Base-by-base conservation (phyloP, 2,888 invertebrate species). In the Dicycla oo region DNA sequence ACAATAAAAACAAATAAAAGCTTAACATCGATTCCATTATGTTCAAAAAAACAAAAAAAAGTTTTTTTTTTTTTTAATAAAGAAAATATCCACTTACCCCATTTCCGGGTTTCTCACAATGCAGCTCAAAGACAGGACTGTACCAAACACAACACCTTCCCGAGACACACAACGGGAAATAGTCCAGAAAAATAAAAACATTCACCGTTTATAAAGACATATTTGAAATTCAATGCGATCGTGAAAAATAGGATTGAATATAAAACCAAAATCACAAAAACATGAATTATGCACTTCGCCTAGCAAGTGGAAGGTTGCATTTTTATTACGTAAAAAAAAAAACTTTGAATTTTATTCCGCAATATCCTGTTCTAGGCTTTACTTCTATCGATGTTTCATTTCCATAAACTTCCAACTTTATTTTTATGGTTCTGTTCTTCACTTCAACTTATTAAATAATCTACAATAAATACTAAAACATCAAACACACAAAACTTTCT, bases 201-300 rank as follows among this genome's bases (percentile, higher is more conserved):
- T 89, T 74, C 90, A 86, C 89, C 91, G 91, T 88, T 94, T 96
- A 94, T 95, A 95, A 93, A 92, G 93, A 89, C 91, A 89, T 93
- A 95, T 96, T 95, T 96, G 95, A 92, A 95, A 93, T 95, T 96
- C 95, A 96, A 95, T 94, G 88, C 83, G 93, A 87, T 91, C 87
- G 89, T 94, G 94, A 95, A 94, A 95, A 94, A 95, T 95, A 87
- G 91, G 83, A 85, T 89, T 86, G 89, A 89, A 93, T 94, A 90
- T 88, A 87, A 91, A 91, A 91, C 87, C 82, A 87, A 93, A 92
- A 92, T 92, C 90, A 54, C 54, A 83, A 85, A 88, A 87, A 87
- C 88, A 84, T 88, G 90, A 91, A 92, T 92, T 91, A 93, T 92
- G 89, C 93, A 91, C 90, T 88, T 85, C 84, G 81, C 83, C 84